phyloP scores from a whole-genome alignment of 1,140 invertebrate genomes.

The Trichomalopsis sarcophagae region DNA sequence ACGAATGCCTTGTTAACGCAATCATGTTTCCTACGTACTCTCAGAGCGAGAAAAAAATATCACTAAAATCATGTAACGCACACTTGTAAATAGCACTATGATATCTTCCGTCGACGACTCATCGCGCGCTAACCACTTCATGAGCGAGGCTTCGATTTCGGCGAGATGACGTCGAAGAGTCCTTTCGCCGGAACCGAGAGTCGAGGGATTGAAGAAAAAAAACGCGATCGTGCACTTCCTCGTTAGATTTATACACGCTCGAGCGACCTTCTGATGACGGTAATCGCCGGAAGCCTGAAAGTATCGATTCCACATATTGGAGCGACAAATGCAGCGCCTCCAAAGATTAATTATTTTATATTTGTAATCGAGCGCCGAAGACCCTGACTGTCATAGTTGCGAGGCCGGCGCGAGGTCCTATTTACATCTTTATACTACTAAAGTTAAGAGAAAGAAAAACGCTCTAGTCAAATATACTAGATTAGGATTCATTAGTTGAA shows the following conservation, averaged over 20 bases:
- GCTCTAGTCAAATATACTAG: constrained; percentile 67
- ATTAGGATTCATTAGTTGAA: constrained; percentile 59
- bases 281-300: constrained; percentile 70
- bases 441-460: constrained; percentile 54
- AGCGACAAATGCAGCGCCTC: constrained; percentile 73
- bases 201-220: not conserved
- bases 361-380: constrained; percentile 54
- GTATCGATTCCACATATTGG: constrained; percentile 65
- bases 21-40: not conserved
- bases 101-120: not conserved
- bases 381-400: constrained; percentile 24
- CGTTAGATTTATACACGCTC: not conserved
- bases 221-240: constrained; percentile 9
- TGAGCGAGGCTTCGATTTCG: constrained; percentile 12
- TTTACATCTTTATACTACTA: constrained; percentile 61
- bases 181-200: constrained; percentile 33
- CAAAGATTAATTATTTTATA: constrained; percentile 69
- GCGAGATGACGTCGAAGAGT: constrained; percentile 28
- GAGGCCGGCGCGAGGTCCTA: constrained; percentile 60
- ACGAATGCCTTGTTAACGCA: not conserved
- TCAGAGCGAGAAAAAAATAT: not conserved
- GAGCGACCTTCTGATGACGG: constrained; percentile 33
- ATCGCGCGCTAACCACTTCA: not conserved
- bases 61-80: not conserved
- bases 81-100: not conserved